Percentiles rank a stretch among this genome's conserved stretches.
phyloP scores from a whole-genome alignment of 2,797 vertebrate genomes.

The Fratercula arctica region DNA sequence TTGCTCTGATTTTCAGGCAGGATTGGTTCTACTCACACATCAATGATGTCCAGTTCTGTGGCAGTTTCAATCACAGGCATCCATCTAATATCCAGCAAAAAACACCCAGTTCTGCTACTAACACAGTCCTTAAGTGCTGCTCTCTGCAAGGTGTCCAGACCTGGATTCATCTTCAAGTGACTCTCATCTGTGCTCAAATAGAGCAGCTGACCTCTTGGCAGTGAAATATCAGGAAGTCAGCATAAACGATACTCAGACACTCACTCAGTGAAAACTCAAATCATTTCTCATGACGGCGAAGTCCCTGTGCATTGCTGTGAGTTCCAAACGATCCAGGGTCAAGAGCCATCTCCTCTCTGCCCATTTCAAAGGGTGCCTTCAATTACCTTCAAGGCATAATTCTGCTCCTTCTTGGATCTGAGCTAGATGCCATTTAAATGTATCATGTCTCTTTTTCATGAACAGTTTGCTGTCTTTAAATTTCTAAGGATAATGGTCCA shows the following conservation, averaged over 20 bases:
- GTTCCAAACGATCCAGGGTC: slow-evolving; percentile 54
- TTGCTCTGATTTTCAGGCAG: slow-evolving; percentile 73
- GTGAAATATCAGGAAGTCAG: slow-evolving; percentile 48
- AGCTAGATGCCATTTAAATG: slow-evolving; percentile 33
- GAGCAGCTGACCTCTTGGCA: slow-evolving; percentile 59
- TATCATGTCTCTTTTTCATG: background rate
- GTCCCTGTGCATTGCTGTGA: slow-evolving; percentile 47
- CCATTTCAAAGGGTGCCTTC: slow-evolving; percentile 57
- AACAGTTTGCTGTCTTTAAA: background rate
- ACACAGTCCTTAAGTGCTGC: slow-evolving; percentile 46
- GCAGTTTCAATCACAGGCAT: slow-evolving; percentile 61
- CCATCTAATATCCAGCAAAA: slow-evolving; percentile 15
- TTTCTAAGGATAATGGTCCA: background rate
- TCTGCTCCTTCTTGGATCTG: slow-evolving; percentile 12
- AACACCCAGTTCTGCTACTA: slow-evolving; percentile 21
- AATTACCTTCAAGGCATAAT: slow-evolving; percentile 28
- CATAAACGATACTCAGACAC: slow-evolving; percentile 38
- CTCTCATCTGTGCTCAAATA: slow-evolving; percentile 63
- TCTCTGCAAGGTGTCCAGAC: slow-evolving; percentile 59
- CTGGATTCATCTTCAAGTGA: slow-evolving; percentile 42
- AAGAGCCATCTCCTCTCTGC: slow-evolving; percentile 38
- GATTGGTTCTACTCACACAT: slow-evolving; percentile 74
- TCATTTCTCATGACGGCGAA: slow-evolving; percentile 38
- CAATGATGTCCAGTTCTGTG: slow-evolving; percentile 64
- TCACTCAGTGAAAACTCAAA: slow-evolving; percentile 68